These are phyloP conservation scores for Thecophora atra DNA, from an alignment of 2,888 invertebrate species.

Conservation along the genomic window DNA sequence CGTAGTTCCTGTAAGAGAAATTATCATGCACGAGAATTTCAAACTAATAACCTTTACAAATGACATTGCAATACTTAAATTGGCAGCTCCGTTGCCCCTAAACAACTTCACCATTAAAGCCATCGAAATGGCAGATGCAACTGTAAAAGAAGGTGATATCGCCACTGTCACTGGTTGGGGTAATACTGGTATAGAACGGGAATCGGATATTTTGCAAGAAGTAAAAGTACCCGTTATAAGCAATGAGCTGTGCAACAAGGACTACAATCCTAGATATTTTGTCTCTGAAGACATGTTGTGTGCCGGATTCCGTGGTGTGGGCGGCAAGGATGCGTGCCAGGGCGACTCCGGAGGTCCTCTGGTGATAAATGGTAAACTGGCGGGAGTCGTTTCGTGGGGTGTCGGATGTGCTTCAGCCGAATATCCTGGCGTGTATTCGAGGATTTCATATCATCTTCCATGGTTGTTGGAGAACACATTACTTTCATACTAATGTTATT, in stretches of 20 bases:
- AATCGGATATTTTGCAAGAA: slow-evolving; percentile 48
- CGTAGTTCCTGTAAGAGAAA: slow-evolving; percentile 66
- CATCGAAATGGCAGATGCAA: slow-evolving; percentile 42
- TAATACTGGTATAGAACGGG: slow-evolving; percentile 40
- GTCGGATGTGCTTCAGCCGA: slow-evolving; percentile 44
- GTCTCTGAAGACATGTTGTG: slow-evolving; percentile 56
- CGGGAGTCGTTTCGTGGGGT: slow-evolving; percentile 48
- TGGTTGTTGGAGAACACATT: slow-evolving; percentile 47
- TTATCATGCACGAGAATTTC: slow-evolving; percentile 68
- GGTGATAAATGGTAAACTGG: slow-evolving; percentile 36
- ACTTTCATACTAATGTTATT: slow-evolving; percentile 22
- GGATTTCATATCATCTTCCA: slow-evolving; percentile 42
- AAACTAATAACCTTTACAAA: slow-evolving; percentile 65
- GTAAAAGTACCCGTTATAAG: slow-evolving; percentile 53
- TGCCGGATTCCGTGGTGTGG: slow-evolving; percentile 51
- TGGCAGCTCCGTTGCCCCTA: slow-evolving; percentile 48
- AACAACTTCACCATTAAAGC: slow-evolving; percentile 45
- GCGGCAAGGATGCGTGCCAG: slow-evolving; percentile 52
- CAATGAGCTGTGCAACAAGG: slow-evolving; percentile 47
- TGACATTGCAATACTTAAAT: slow-evolving; percentile 67
- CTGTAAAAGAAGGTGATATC: slow-evolving; percentile 36
- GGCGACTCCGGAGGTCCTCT: slow-evolving; percentile 48
- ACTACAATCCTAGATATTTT: slow-evolving; percentile 45
- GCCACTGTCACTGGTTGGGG: slow-evolving; percentile 57
- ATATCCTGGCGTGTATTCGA: slow-evolving; percentile 48